Base-by-base conservation (phyloP, 2,797 vertebrate species). In the Sebastes alutus region DNA sequence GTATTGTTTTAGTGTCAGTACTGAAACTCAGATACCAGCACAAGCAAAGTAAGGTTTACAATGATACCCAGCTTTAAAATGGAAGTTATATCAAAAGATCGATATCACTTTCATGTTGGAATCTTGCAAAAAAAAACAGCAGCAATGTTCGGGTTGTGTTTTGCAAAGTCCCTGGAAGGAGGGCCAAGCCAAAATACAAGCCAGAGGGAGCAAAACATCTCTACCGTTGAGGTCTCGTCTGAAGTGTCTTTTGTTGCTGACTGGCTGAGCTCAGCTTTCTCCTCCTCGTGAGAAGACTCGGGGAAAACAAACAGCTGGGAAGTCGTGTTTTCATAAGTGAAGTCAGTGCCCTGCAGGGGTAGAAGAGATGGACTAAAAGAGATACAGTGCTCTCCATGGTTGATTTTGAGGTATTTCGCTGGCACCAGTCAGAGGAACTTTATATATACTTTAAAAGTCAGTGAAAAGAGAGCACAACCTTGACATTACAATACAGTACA, bases 301-400 rank as follows among this genome's bases (percentile, higher is more conserved):
- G 62, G 79, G 86, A 94, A 94, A 94, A 93, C 89, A 95, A 93
- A 89, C 90, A 90, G 93, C 92, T 85, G 87, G 84, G 89, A 90
- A 93, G 86, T 75, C 65, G 2, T 95, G 93, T 94, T 95, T 94
- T 95, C 86, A 87, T 92, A 93, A 94, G 89, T 87, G 87, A 84
- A 92, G 92, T 89, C 89, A 64, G 81, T 83, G 85, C 88, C 95
- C 92, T 89, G 89, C 87, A 84, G 91, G 85, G 87, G 73, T 86
- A 90, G 90, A 87, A 68, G 77, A 75, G 88, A 83, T 62, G 78
- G 88, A 83, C 91, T 84, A 84, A 88, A 93, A 75, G 82, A 90
- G 93, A 91, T 75, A 78, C 87, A 79, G 82, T 66, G 69, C 52
- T 22, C 83, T 78, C 74, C 78, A 8, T 59, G 86, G 82, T 80